A percentile compares a stretch with the other conserved stretches of the same genome.
Conservation (phyloP, 2,888 invertebrate genomes). For the Polydrusus cervinus region DNA sequence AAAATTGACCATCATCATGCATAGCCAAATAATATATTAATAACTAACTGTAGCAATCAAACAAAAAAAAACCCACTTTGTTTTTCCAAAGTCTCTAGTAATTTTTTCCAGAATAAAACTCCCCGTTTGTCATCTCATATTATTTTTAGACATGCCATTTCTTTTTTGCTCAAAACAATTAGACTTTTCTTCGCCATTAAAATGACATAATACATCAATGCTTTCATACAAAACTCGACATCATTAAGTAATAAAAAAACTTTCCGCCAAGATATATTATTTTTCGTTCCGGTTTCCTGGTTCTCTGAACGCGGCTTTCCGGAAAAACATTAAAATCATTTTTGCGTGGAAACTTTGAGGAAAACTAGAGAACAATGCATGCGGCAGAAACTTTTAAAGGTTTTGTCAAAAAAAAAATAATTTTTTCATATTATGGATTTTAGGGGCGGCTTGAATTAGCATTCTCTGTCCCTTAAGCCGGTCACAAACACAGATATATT, state of each 20-base stretch:
- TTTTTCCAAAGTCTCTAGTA: no score
- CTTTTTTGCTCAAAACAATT: background rate
- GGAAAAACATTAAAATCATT: background rate
- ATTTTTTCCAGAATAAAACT: no score
- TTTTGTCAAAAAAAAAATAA: background rate
- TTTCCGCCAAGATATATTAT: conserved; percentile 15
- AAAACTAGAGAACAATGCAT: background rate
- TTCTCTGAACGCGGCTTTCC: background rate
- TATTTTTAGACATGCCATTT: background rate
- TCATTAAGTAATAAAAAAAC: conserved; percentile 28
- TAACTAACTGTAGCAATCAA: no score
- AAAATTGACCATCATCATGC: no score
- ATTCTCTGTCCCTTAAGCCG: no score
- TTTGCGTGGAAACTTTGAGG: background rate
- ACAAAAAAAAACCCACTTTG: no score
- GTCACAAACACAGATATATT: no score
- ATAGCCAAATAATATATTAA: no score
- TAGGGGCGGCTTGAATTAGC: no score
- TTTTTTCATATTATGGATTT: no score
- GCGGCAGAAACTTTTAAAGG: background rate
- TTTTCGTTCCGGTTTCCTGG: conserved; percentile 5
- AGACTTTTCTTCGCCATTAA: conserved; percentile 6
- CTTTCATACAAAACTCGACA: conserved; percentile 24
- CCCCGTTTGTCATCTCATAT: background rate
- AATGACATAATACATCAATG: conserved; percentile 28